A percentile compares a stretch with the other conserved stretches of the same genome.
These are phyloP conservation scores for Drosophila niveifrons DNA, from an alignment of 2,888 invertebrate species.

Conservation along the genomic window DNA sequence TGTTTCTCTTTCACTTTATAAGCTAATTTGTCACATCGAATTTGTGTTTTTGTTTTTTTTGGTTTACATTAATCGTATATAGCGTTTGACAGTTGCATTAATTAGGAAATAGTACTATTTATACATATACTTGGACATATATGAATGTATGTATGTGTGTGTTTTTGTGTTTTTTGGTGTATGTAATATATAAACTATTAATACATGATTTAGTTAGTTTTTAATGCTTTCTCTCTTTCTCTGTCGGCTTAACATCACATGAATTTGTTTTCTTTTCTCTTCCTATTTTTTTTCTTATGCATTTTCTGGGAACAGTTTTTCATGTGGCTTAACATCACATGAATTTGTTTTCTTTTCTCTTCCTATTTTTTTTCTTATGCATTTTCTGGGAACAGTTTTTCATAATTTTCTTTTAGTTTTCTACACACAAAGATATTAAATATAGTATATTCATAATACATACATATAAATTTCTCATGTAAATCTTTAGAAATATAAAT, in stretches of 20 bases:
- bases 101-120: constrained; percentile 63
- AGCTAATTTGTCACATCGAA: constrained; percentile 79
- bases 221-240: constrained; percentile 54
- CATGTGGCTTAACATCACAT: constrained; percentile 65
- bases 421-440: constrained; percentile 61
- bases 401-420: constrained; percentile 22
- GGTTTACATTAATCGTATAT: constrained; percentile 61
- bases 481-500: constrained; percentile 79
- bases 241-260: constrained; percentile 59
- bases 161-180: constrained; percentile 10
- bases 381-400: constrained; percentile 44
- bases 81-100: constrained; percentile 64
- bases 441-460: constrained; percentile 53
- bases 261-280: constrained; percentile 58
- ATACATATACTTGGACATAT: constrained; percentile 39
- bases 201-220: constrained; percentile 66
- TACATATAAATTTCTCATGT: constrained; percentile 57
- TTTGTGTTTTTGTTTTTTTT: constrained; percentile 47
- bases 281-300: too few species aligned
- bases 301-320: too few species aligned
- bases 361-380: constrained; percentile 39
- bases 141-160: constrained; percentile 31
- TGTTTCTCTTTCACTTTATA: constrained; percentile 52
- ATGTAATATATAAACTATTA: constrained; percentile 63
- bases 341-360: constrained; percentile 58